These are phyloP conservation scores for Leucania comma DNA, from an alignment of 2,888 invertebrate genomes.

Conservation along the genomic window DNA sequence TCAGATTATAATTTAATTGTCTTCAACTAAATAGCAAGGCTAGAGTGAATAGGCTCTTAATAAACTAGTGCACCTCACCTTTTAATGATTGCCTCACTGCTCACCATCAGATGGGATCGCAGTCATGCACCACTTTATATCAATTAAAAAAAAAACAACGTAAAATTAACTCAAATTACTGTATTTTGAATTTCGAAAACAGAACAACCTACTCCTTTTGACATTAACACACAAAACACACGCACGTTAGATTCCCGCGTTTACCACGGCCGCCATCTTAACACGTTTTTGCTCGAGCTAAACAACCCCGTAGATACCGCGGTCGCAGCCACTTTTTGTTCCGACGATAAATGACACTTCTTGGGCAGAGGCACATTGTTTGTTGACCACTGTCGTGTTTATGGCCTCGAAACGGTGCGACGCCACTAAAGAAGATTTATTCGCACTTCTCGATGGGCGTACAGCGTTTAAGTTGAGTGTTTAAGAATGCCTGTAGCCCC, in stretches of 20 bases:
- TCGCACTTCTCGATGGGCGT: constrained; percentile 75
- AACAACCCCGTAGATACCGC: constrained; percentile 70
- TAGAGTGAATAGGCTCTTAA: too few relatives aligned
- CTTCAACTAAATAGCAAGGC: too few relatives aligned
- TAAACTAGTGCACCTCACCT: too few relatives aligned
- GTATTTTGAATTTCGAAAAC: background rate
- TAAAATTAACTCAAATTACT: background rate
- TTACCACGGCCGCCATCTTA: constrained; percentile 61
- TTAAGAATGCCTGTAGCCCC: constrained; percentile 66
- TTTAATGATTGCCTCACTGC: too few relatives aligned
- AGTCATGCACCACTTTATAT: too few relatives aligned
- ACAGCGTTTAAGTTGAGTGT: constrained; percentile 70
- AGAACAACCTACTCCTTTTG: background rate
- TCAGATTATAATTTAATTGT: too few relatives aligned
- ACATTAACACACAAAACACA: constrained; percentile 12
- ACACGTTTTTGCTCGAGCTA: constrained; percentile 70
- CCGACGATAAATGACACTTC: constrained; percentile 80
- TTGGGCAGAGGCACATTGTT: constrained; percentile 80
- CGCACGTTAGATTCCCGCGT: constrained; percentile 33
- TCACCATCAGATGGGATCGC: too few relatives aligned
- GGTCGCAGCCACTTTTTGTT: constrained; percentile 75
- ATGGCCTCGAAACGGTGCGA: constrained; percentile 77
- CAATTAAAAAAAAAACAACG: too few relatives aligned
- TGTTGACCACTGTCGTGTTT: constrained; percentile 82
- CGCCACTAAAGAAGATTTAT: constrained; percentile 79